Evolutionary conservation across 92 coral and sea anemone species (phyloP).

Genomic region (Ricordea florida): DNA sequence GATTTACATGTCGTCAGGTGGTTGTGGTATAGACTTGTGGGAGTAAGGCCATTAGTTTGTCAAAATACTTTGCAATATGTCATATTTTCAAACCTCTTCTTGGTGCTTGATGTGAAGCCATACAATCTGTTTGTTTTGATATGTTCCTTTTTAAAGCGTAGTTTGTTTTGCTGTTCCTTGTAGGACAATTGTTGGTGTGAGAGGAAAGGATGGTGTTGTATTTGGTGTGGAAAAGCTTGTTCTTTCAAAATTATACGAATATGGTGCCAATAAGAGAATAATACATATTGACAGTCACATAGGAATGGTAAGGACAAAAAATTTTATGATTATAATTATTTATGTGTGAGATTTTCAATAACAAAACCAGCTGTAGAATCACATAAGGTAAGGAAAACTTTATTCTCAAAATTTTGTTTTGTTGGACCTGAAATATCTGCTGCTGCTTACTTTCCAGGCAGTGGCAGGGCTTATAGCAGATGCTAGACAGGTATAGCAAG

Average conservation of each 20-base stretch:
- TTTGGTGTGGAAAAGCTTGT: slow-evolving; percentile 99
- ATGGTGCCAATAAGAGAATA: slow-evolving; percentile 92
- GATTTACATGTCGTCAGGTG: too few relatives aligned
- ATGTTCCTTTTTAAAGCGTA: neutral
- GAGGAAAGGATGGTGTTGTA: slow-evolving; percentile 95
- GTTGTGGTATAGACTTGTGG: too few relatives aligned
- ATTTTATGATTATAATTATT: too few relatives aligned
- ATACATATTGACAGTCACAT: slow-evolving; percentile 95
- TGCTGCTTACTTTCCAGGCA: slow-evolving; percentile 55
- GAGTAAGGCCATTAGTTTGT: too few relatives aligned
- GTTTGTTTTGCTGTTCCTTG: neutral
- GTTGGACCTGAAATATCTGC: too few relatives aligned
- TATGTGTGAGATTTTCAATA: too few relatives aligned
- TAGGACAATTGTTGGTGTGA: slow-evolving; percentile 90
- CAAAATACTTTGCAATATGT: too few relatives aligned
- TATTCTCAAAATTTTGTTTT: too few relatives aligned
- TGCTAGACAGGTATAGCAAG: slow-evolving; percentile 88
- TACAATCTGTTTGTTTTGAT: neutral
- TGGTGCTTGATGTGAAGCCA: neutral
- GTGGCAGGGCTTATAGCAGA: slow-evolving; percentile 96
- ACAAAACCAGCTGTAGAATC: too few relatives aligned
- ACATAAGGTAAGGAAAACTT: too few relatives aligned
- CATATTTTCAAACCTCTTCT: too few relatives aligned
- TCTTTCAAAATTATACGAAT: slow-evolving; percentile 90
- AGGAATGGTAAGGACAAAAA: slow-evolving; percentile 79